Base-by-base conservation (phyloP, 2,888 invertebrate genomes). In the Blera fallax region DNA sequence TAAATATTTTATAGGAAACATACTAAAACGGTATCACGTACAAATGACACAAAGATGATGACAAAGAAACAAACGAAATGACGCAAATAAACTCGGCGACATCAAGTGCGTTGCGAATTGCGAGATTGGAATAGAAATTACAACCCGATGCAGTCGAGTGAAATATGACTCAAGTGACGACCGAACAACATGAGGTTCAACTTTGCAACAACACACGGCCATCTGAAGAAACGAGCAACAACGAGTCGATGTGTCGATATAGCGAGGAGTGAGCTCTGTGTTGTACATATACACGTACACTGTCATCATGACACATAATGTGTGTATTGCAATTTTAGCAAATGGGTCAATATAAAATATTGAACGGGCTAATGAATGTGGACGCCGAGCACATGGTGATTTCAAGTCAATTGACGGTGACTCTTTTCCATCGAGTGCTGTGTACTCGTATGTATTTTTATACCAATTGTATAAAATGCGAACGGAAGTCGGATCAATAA, bases 261-360 rank as follows among this genome's bases (percentile, higher is more conserved):
- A 11, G 69, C 21, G 11, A 62, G 24, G 43, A 62, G 43, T 62
- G 58, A 14, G 32, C 43, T 45, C 60, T 27, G 43, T 74, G 60
- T 52, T 54, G 45, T 56, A 64, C 40, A 14, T n/a, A 11, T 32
- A 16, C 32, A 54, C 18, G 29, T 54, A 77, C 37, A 37, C 34
- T 34, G 34, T 40, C 40, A 40, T 40, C 40, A 40, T 54, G 69
- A 43, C 45, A 72, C 72, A 77, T 60, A 65, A 65, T 72, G 79
- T 69, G 72, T 79, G 45, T 27, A 43, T n/a, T 67, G 79, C 74
- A 80, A 84, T 84, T 84, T 80, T 52, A 74, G 69, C 84, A 84
- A 84, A 70, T 84, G 84, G 84, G 84, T 84, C 84, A 84, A 67
- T 74, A 79, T 79, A 74, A 80, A 84, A 84, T 84, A 84, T 84